These are phyloP conservation scores for Andinoacara biseriatus DNA, from an alignment of 2,113 vertebrate genomes.

Conservation along the genomic window DNA sequence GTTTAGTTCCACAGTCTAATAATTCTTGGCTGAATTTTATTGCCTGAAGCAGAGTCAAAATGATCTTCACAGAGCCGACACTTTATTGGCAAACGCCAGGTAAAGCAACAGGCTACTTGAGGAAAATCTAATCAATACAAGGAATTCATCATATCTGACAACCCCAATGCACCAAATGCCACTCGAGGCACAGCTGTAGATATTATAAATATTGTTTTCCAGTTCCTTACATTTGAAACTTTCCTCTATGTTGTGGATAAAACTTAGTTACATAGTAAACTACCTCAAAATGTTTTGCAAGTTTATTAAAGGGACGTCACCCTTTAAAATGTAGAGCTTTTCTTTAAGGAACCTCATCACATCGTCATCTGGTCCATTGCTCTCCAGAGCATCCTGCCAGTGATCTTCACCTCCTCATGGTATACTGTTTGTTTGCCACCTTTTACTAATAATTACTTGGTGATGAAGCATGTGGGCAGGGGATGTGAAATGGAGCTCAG, in stretches of 20 bases:
- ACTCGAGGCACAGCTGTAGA: slow-evolving; percentile 28
- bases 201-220: slow-evolving; percentile 36
- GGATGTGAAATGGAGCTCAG: background rate
- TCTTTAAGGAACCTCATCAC: background rate
- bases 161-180: background rate
- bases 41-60: slow-evolving; percentile 40
- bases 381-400: background rate
- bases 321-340: background rate
- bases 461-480: slow-evolving; percentile 13
- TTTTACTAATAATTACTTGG: slow-evolving; percentile 26
- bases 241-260: slow-evolving; percentile 3
- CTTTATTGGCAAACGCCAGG: slow-evolving; percentile 9
- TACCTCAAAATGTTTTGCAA: background rate
- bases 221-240: slow-evolving; percentile 4
- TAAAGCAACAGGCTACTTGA: slow-evolving; percentile 12
- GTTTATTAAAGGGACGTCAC: background rate
- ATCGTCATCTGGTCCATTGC: background rate
- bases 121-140: slow-evolving; percentile 37
- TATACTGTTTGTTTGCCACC: slow-evolving; percentile 18
- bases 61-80: slow-evolving; percentile 28
- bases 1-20: slow-evolving; percentile 20
- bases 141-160: slow-evolving; percentile 49
- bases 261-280: background rate
- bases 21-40: slow-evolving; percentile 36
- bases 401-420: background rate